Conservation (phyloP, 2,797 vertebrate genomes). For the Tenualosa thibaudeaui region DNA sequence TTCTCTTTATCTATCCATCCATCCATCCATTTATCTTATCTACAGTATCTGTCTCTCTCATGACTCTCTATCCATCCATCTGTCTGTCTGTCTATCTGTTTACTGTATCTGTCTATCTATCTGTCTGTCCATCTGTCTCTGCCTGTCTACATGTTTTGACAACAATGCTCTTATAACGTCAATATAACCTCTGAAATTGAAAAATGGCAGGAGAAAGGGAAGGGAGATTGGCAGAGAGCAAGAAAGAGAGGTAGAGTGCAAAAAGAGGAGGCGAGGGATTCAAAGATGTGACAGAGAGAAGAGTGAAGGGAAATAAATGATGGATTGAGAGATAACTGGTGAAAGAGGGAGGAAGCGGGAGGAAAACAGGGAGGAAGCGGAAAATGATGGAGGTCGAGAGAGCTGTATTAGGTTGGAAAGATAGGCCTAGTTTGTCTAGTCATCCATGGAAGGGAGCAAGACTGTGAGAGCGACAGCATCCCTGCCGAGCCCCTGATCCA, state of each 20-base stretch:
- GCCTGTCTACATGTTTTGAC: too few relatives aligned
- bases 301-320: background rate
- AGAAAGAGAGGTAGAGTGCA: background rate
- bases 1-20: too few relatives aligned
- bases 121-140: too few relatives aligned
- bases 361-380: background rate
- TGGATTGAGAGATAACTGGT: background rate
- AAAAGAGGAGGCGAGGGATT: background rate
- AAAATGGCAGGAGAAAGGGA: background rate
- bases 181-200: too few relatives aligned
- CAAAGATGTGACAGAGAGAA: background rate
- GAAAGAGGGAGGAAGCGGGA: background rate
- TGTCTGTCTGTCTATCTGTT: too few relatives aligned
- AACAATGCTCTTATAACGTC: too few relatives aligned
- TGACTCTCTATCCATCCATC: too few relatives aligned
- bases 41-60: too few relatives aligned
- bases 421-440: constrained; percentile 6
- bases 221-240: background rate
- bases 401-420: background rate
- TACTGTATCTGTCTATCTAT: too few relatives aligned
- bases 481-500: background rate
- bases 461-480: background rate
- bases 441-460: background rate
- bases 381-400: background rate
- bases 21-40: too few relatives aligned